Evolutionary conservation across 2,888 invertebrate species (phyloP), one percentile per base, ranked within the genome.

Genomic region (Agrochola macilenta): DNA sequence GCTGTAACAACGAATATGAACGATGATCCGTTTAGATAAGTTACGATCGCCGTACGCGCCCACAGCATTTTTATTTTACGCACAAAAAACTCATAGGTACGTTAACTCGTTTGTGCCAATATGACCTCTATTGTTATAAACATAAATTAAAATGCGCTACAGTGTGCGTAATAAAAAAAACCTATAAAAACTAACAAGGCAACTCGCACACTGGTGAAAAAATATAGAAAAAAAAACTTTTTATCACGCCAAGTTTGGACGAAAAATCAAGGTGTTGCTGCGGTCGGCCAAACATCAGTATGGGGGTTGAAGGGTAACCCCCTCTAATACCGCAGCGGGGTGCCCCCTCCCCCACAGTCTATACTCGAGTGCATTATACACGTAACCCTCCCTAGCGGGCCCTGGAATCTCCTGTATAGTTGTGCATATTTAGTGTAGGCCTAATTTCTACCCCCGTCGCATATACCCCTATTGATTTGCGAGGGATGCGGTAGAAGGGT

Each of bases 321-420:
- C 89, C 87, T 63, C 76, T 81, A 82, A 81, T 88, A 86, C 86
- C 89, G 88, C 89, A 89, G 88, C 82, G 85, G 83, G 74, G 68
- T 23, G 52, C 73, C 52, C 84, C 89, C 88, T 90, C 87, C 90
- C 88, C 89, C 81, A 82, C 87, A 89, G 88, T 87, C 93, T 94
- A 94, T 95, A 95, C 93, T 94, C 92, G 92, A 95, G 92, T 96
- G 96, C 96, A 96, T 94, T 95, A 96, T 95, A 95, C 88, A 88
- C 92, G 93, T 94, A 92, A 93, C 91, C 91, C 93, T 92, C 87
- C 92, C 92, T 49, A 74, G 72, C 66, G 88, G 90, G 89, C 92
- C 93, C 92, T 88, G 92, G 90, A 92, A 92, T 93, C 93, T 85
- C 81, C 64, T 88, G 89, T 92, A 93, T 95, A 95, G 94, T 94